phyloP scores from a whole-genome alignment of 30 jellyfish, hydroid and myxozoan genomes.

The Nemopilema nomurai region DNA sequence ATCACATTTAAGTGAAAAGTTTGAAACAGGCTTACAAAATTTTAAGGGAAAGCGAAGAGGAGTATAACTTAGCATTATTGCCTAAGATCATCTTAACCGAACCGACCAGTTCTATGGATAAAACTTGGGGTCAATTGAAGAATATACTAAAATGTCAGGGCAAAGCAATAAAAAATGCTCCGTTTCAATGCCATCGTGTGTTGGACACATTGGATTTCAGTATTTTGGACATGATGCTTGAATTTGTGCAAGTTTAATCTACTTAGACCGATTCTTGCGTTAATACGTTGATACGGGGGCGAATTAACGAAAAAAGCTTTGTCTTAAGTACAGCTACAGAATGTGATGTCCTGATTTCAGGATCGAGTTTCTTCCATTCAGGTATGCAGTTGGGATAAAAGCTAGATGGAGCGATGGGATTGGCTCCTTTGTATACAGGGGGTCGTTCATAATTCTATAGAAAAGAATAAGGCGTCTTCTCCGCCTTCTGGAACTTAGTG shows the following conservation, averaged over 20 bases:
- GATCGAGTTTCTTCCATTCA: neutral
- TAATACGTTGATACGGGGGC: too few species aligned
- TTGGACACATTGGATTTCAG: too few species aligned
- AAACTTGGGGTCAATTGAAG: too few species aligned
- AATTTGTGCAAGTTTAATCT: too few species aligned
- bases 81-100: constrained; percentile 3
- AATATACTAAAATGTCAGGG: too few species aligned
- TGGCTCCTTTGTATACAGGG: neutral
- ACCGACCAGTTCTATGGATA: neutral
- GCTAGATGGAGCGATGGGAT: neutral
- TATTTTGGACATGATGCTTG: too few species aligned
- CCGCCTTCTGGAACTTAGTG: neutral
- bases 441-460: neutral
- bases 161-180: too few species aligned
- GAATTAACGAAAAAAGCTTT: neutral
- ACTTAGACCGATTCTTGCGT: too few species aligned
- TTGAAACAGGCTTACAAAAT: neutral
- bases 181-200: too few species aligned
- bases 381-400: neutral
- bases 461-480: neutral
- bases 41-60: neutral
- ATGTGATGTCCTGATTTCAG: neutral
- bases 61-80: neutral
- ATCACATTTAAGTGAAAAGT: too few species aligned
- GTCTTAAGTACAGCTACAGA: neutral